Percentiles rank a stretch among this genome's conserved stretches.
phyloP scores from a whole-genome alignment of 2,113 vertebrate species.

The Sylvia atricapilla region DNA sequence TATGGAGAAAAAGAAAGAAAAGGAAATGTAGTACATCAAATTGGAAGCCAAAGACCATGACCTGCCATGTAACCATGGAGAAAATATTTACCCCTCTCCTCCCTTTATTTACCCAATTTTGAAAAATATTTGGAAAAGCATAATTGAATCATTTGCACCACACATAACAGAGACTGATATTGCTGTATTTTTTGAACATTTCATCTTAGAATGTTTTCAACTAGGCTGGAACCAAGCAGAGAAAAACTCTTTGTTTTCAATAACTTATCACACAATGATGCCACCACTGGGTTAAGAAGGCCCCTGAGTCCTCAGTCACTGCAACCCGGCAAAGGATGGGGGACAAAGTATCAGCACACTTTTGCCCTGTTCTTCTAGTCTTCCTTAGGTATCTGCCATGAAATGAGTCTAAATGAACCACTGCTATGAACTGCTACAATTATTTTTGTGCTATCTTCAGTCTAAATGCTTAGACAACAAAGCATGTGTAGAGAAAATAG shows the following conservation, averaged over 20 bases:
- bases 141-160: not conserved
- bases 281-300: not conserved
- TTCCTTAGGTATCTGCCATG: not conserved
- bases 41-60: constrained; percentile 17
- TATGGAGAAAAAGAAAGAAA: constrained; percentile 28
- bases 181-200: not conserved
- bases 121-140: constrained; percentile 21
- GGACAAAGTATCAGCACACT: not conserved
- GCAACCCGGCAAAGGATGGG: not conserved
- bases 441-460: not conserved
- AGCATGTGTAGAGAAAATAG: not conserved
- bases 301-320: not conserved
- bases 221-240: not conserved
- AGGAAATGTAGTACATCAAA: not conserved
- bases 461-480: not conserved
- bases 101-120: not conserved
- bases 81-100: constrained; percentile 35
- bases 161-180: not conserved
- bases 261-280: not conserved
- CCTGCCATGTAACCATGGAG: not conserved
- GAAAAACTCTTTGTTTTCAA: not conserved
- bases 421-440: not conserved
- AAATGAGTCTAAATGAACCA: not conserved
- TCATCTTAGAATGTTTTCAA: not conserved
- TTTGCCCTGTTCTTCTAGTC: not conserved